These are phyloP conservation scores for Fregetta grallaria DNA, from an alignment of 2,113 vertebrate genomes.

Conservation along the genomic window DNA sequence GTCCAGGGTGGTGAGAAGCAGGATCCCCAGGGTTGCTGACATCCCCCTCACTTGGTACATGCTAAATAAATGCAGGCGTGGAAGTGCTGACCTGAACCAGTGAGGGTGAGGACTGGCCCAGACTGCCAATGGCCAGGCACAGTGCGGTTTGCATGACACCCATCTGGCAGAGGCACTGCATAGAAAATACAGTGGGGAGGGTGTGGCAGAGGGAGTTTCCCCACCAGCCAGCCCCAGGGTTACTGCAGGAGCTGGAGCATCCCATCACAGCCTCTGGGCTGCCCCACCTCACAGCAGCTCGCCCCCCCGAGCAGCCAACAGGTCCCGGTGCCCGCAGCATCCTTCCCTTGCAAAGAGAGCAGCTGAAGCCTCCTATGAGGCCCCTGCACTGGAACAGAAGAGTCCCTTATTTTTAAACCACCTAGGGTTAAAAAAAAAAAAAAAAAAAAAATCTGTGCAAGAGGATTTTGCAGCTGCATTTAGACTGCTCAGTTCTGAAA, in stretches of 20 bases:
- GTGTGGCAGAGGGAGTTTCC: accelerated
- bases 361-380: not conserved
- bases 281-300: not conserved
- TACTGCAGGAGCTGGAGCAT: not conserved
- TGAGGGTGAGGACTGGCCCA: not conserved
- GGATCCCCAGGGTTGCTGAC: not conserved
- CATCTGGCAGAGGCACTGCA: not conserved
- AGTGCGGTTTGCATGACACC: not conserved
- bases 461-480: not conserved
- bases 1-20: not conserved
- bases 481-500: not conserved
- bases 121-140: not conserved
- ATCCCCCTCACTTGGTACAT: too few relatives aligned
- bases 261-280: not conserved
- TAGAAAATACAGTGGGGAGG: not conserved
- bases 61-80: accelerated
- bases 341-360: not conserved
- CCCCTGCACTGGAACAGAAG: not conserved
- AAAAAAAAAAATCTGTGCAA: too few relatives aligned
- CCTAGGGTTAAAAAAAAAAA: too few relatives aligned
- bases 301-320: not conserved
- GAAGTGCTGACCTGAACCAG: not conserved
- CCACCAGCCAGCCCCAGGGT: not conserved
- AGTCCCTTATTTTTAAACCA: not conserved
- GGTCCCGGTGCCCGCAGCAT: not conserved